Percentiles rank a stretch among this genome's conserved stretches.
phyloP scores from a whole-genome alignment of 2,888 invertebrate species.

The Tetranychus truncatus region DNA sequence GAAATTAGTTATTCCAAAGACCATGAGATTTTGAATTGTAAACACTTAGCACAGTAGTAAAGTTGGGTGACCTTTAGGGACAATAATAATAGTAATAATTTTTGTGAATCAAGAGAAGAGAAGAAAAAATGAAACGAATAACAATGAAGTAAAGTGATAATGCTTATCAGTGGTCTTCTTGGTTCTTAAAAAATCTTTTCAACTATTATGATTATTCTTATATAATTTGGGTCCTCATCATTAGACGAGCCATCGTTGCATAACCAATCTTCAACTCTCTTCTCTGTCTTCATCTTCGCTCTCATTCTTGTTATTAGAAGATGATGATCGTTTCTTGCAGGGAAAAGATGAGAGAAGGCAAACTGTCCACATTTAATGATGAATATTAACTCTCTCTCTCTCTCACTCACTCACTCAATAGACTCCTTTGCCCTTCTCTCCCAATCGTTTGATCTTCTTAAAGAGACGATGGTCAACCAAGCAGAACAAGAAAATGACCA shows the following conservation, averaged over 20 bases:
- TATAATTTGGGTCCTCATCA: slow-evolving; percentile 4
- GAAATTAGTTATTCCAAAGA: too few species aligned
- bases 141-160: neutral
- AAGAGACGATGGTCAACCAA: neutral
- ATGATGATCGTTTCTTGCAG: neutral
- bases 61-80: too few species aligned
- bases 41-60: too few species aligned
- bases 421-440: neutral
- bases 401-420: neutral
- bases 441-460: neutral
- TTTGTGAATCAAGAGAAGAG: too few species aligned
- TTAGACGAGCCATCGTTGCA: slow-evolving; percentile 6
- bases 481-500: neutral
- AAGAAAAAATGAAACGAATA: neutral
- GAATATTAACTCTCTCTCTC: neutral
- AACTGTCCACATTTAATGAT: neutral
- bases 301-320: neutral
- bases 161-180: neutral
- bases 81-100: too few species aligned
- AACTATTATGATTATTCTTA: neutral
- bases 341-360: neutral
- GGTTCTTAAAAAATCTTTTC: neutral
- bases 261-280: slow-evolving; percentile 2
- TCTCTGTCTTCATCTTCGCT: slow-evolving; percentile 1
- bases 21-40: too few species aligned